Base-by-base conservation (phyloP, 1,140 invertebrate genomes). In the Drosophila kepulauana region DNA sequence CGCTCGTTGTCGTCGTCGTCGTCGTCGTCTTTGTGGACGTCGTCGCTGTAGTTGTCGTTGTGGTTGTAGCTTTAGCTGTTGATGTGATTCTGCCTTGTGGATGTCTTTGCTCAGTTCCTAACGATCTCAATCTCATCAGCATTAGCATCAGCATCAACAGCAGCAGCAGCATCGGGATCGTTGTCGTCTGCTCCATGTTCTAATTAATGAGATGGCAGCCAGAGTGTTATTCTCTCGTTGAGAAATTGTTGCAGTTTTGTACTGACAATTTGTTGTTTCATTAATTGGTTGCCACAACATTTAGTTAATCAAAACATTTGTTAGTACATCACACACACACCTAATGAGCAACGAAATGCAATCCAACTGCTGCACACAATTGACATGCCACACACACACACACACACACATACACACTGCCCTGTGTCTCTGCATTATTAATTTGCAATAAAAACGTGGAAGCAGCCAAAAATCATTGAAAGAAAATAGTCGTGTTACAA, bases 221-320 rank as follows among this genome's bases (percentile, higher is more conserved):
- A 43, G 48, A n/a, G 38, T 15, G 43, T 41, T 25, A 25, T 58
- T 28, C 74, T 43, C 41, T 56, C 70, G 51, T 43, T 1, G 85
- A 88, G 78, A 84, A 68, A 75, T 84, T 70, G 82, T 46, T 57
- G 51, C 78, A 73, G 81, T 78, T 84, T 80, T 78, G 85, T 68
- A 89, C 80, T 88, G 49, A 46, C 74, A 54, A 77, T 73, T 72
- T 79, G 74, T 66, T 79, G 67, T 71, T 67, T 57, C 84, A 88
- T 81, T 89, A 88, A 89, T 89, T 89, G 81, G 84, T 59, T 84
- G 68, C 80, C 68, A 79, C 65, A 78, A 79, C 70, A 81, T 82
- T 80, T 89, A 88, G 85, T 88, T 88, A 88, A 89, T 88, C 84
- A 88, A 80, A 88, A 88, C 82, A 89, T 88, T 88, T 84, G 84